phyloP scores from a whole-genome alignment of 2,797 vertebrate species.

The Hyperoplus lanceolatus region DNA sequence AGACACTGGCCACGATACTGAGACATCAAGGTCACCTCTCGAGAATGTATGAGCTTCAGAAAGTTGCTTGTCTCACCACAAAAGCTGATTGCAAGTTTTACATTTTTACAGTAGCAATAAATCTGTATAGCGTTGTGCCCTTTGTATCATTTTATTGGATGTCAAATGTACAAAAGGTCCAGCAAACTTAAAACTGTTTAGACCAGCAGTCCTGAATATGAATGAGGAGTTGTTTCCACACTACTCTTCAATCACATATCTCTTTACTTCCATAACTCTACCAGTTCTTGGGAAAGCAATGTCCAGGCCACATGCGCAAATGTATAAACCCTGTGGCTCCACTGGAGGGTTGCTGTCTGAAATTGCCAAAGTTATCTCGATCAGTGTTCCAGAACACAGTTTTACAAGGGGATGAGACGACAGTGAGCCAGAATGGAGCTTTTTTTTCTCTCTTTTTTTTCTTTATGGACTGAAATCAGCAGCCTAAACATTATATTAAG shows the following conservation, averaged over 20 bases:
- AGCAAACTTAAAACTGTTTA: conserved; percentile 27
- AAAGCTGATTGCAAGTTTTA: conserved; percentile 33
- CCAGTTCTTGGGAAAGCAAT: conserved; percentile 8
- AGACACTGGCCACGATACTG: conserved; percentile 16
- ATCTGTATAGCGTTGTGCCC: neutral
- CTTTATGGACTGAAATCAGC: conserved; percentile 42
- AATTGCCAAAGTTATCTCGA: conserved; percentile 71
- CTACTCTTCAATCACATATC: conserved; percentile 3
- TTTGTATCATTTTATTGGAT: conserved; percentile 9
- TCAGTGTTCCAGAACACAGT: conserved; percentile 60
- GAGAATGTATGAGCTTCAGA: conserved; percentile 19
- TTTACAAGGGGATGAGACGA: conserved; percentile 61
- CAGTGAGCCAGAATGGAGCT: conserved; percentile 32
- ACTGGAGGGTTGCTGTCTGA: conserved; percentile 53
- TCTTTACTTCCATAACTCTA: conserved; percentile 9
- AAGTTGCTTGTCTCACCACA: conserved; percentile 17
- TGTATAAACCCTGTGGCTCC: conserved; percentile 30
- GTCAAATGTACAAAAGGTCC: conserved; percentile 20
- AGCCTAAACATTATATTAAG: conserved; percentile 22
- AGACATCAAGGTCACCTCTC: conserved; percentile 55
- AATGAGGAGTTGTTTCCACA: conserved; percentile 13
- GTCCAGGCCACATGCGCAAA: conserved; percentile 30
- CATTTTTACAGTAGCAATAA: conserved; percentile 16
- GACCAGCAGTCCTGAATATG: conserved; percentile 20
- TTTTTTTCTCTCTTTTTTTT: conserved; percentile 53